Base-by-base conservation (phyloP, 2,113 vertebrate species). In the Platysternon megacephalum region DNA sequence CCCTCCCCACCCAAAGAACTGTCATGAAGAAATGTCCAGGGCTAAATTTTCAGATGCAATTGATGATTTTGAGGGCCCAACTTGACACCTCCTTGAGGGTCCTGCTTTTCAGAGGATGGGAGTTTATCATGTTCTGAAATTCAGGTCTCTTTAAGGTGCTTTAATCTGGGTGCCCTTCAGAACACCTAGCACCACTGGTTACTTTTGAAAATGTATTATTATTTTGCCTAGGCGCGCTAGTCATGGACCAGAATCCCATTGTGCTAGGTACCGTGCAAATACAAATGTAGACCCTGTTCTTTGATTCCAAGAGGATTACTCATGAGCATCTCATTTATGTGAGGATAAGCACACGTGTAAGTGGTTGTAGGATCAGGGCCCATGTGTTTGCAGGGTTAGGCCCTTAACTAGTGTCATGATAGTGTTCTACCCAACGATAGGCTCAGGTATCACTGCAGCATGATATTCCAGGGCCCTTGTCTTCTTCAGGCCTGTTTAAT, bases 71-170 rank as follows among this genome's bases (percentile, higher is more conserved):
- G 28, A 11, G 29, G 29, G 56, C 56, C 56, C 56, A 61, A 32
- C 56, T 32, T 61, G 29, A 61, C 28, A 61, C 29, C 6, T 61
- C 5, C 29, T 32, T 72, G n/a, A 72, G n/a, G 8, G 19, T 39
- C n/a, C 65, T 39, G n/a, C 16, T 72, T 72, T 39, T 72, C 44
- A 10, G 32, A 86, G 79, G 12, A 49, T 35, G 29, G 29, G 44
- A 85, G 42, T 32, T 3, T 0, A 0, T 14, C 44, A 9, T 0
- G 0, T 49, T 12, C 58, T 82, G 80, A 68, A 94, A 86, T 39
- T 7, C 49, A 53, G 5, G 46, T 48, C 7, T 2, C 89, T 52
- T 55, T 52, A 72, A 53, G n/a, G 26, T 26, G 4, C 51, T 11
- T 12, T 24, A 68, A 87, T 53, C 21, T n/a, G 51, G 79, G 6